These are phyloP conservation scores for Diarsia brunnea DNA, from an alignment of 2,888 invertebrate species.

Conservation along the genomic window DNA sequence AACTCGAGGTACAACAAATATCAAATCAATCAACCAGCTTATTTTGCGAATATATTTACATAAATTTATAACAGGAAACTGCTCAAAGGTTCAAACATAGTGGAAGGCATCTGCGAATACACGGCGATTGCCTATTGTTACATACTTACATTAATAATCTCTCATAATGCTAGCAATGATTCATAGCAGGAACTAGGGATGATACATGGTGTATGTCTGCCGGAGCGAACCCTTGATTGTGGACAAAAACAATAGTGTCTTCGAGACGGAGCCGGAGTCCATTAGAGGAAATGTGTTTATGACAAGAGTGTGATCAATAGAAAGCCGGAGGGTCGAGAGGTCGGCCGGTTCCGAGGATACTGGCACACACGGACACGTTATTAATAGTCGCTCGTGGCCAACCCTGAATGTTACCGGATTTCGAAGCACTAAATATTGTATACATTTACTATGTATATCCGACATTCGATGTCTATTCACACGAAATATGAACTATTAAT, in stretches of 20 bases:
- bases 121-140: conserved; percentile 29
- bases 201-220: conserved; percentile 73
- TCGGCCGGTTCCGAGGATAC: conserved; percentile 76
- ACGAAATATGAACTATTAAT: conserved; percentile 59
- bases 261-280: conserved; percentile 80
- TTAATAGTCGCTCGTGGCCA: conserved; percentile 82
- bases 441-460: conserved; percentile 71
- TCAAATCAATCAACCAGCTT: conserved; percentile 4
- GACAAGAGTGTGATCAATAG: conserved; percentile 87
- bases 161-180: conserved; percentile 68
- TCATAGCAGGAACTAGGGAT: conserved; percentile 69
- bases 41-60: conserved; percentile 10
- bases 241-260: conserved; percentile 84
- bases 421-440: conserved; percentile 77
- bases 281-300: conserved; percentile 86
- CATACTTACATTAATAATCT: conserved; percentile 56
- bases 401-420: conserved; percentile 74
- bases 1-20: not conserved
- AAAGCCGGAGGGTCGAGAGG: conserved; percentile 77
- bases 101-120: not conserved
- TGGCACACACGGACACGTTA: conserved; percentile 74
- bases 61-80: not conserved
- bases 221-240: conserved; percentile 76
- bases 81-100: conserved; percentile 4
- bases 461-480: conserved; percentile 61